Percentiles rank a stretch among this genome's conserved stretches.
Conservation (phyloP, 2,888 invertebrate species). For the Drosophila robusta region DNA sequence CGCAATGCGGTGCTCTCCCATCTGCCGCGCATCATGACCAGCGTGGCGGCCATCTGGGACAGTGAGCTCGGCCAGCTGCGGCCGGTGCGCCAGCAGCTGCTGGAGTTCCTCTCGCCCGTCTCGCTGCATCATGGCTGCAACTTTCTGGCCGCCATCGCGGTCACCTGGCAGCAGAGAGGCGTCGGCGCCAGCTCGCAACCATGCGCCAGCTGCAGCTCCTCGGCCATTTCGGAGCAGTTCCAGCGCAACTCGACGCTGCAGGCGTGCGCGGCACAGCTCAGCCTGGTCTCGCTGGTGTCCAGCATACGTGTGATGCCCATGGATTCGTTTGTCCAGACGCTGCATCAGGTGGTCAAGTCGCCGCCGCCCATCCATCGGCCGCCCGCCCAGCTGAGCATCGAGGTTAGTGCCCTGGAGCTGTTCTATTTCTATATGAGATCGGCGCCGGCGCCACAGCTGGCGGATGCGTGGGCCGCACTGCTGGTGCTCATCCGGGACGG, state of each 20-base stretch:
- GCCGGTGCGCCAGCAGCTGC: conserved; percentile 90
- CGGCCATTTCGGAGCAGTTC: conserved; percentile 80
- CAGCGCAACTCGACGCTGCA: conserved; percentile 85
- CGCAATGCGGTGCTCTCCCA: conserved; percentile 91
- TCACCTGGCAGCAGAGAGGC: conserved; percentile 93
- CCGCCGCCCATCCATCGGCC: conserved; percentile 88
- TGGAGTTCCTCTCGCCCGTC: conserved; percentile 93
- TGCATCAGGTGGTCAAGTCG: conserved; percentile 92
- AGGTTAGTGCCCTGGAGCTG: conserved; percentile 93
- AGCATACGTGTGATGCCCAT: conserved; percentile 93
- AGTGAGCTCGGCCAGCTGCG: conserved; percentile 87
- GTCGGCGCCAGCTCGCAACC: conserved; percentile 82
- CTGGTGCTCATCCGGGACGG: conserved; percentile 91
- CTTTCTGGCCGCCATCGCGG: conserved; percentile 92
- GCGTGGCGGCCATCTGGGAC: conserved; percentile 92
- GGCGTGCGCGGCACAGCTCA: conserved; percentile 89
- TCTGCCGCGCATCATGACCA: conserved; percentile 92
- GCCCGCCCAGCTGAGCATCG: conserved; percentile 88
- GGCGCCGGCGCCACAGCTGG: conserved; percentile 89
- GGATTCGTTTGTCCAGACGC: conserved; percentile 92
- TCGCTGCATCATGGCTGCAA: conserved; percentile 92
- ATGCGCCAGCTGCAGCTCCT: conserved; percentile 42
- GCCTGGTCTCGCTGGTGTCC: conserved; percentile 91
- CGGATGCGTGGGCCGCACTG: conserved; percentile 92
- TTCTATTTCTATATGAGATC: conserved; percentile 91